A percentile compares a stretch with the other conserved stretches of the same genome.
These are phyloP conservation scores for Allobates femoralis DNA, from an alignment of 2,797 vertebrate genomes.

Conservation along the genomic window DNA sequence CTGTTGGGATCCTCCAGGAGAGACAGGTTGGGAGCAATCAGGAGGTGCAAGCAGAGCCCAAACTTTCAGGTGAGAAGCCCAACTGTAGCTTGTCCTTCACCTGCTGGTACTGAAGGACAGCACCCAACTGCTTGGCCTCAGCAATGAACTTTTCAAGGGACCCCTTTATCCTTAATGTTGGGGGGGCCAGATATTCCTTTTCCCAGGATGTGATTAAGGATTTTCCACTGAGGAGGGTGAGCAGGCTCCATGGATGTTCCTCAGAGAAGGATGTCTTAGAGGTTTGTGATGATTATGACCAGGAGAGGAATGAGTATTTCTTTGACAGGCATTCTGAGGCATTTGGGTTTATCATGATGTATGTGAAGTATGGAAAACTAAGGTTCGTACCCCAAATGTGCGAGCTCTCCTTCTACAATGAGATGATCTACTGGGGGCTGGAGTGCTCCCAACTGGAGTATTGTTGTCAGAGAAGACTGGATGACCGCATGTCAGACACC, in stretches of 20 bases:
- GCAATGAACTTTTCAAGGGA: conserved; percentile 73
- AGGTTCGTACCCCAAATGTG: conserved; percentile 96
- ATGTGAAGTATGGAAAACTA: conserved; percentile 94
- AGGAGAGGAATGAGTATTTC: conserved; percentile 95
- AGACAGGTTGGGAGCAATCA: not conserved
- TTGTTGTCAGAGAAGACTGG: conserved; percentile 95
- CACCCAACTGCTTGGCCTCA: conserved; percentile 59
- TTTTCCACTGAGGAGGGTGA: conserved; percentile 94
- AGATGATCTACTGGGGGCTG: conserved; percentile 98
- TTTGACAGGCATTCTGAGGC: conserved; percentile 98
- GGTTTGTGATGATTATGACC: conserved; percentile 98
- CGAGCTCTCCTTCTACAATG: conserved; percentile 97
- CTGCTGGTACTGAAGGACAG: conserved; percentile 50
- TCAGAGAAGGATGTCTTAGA: conserved; percentile 96
- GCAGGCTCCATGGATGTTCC: conserved; percentile 92
- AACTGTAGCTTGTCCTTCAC: conserved; percentile 10
- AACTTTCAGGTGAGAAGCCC: conserved; percentile 51
- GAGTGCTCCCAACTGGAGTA: conserved; percentile 94
- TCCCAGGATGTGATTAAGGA: conserved; percentile 93
- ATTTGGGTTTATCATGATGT: conserved; percentile 96
- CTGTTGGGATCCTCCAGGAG: not conserved
- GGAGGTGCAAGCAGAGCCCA: not conserved
- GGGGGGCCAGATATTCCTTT: conserved; percentile 95
- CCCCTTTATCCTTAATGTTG: conserved; percentile 91
- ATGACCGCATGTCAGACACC: conserved; percentile 96